Conservation (phyloP, 1,140 invertebrate genomes). For the Ephestia elutella region DNA sequence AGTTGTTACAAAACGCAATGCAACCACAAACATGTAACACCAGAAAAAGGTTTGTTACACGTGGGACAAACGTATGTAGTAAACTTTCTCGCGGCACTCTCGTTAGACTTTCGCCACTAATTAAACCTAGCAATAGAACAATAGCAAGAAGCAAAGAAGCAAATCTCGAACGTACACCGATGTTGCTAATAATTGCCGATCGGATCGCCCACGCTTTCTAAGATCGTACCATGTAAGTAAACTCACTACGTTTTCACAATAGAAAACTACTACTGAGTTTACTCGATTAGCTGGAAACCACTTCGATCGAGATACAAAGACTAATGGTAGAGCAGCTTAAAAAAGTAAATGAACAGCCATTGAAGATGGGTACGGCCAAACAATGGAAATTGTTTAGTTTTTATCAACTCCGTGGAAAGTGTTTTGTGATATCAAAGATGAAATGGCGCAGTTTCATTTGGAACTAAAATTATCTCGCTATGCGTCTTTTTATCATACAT, state of each 20-base stretch:
- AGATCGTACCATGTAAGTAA: conserved; percentile 32
- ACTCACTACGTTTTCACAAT: conserved; percentile 36
- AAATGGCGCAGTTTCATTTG: neutral
- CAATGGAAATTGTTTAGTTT: neutral
- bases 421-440: neutral
- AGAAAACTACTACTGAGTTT: conserved; percentile 10
- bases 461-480: too few relatives aligned
- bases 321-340: neutral
- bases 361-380: neutral
- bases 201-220: conserved; percentile 64
- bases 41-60: conserved; percentile 35
- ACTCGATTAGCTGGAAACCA: neutral
- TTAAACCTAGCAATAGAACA: conserved; percentile 59
- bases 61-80: conserved; percentile 31
- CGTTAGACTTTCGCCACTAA: conserved; percentile 62
- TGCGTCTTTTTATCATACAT: too few relatives aligned
- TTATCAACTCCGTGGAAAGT: conserved; percentile 1
- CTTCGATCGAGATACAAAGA: neutral
- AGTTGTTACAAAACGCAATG: conserved; percentile 19
- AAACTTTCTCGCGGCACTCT: conserved; percentile 53
- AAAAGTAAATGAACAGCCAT: neutral
- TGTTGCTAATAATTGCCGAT: conserved; percentile 59
- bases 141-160: conserved; percentile 54
- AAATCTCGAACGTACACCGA: conserved; percentile 45
- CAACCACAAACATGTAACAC: conserved; percentile 26